phyloP scores from a whole-genome alignment of 2,113 vertebrate genomes.

The Hemicordylus capensis region DNA sequence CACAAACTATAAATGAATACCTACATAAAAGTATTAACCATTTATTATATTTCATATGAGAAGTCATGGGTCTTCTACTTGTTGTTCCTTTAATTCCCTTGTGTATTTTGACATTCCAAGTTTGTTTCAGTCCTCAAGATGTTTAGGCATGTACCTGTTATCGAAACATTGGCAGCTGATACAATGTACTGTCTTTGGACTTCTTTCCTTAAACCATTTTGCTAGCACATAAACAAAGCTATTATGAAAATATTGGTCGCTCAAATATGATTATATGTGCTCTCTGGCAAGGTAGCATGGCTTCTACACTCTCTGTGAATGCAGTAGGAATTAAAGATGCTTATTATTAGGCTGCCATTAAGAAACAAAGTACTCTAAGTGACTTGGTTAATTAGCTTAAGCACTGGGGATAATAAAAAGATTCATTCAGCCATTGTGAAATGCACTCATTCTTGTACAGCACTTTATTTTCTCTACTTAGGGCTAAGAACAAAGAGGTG shows the following conservation, averaged over 20 bases:
- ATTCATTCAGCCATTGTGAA: constrained; percentile 32
- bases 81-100: background rate
- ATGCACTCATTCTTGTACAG: background rate
- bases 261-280: background rate
- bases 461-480: background rate
- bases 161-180: background rate
- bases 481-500: background rate
- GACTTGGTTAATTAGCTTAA: constrained; percentile 21
- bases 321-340: constrained; percentile 4
- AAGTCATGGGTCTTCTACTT: background rate
- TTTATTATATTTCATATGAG: background rate
- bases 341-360: constrained; percentile 6
- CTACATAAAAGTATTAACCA: too few relatives aligned
- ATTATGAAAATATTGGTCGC: constrained; percentile 6
- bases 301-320: background rate
- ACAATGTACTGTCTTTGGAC: background rate
- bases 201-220: constrained; percentile 1
- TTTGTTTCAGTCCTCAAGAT: background rate
- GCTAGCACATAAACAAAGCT: constrained; percentile 1
- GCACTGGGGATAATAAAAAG: constrained; percentile 19
- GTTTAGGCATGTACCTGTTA: background rate
- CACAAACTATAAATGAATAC: too few relatives aligned
- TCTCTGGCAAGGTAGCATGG: background rate
- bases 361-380: constrained; percentile 22
- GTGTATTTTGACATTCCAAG: background rate